Conservation (phyloP, 1,140 invertebrate species). For the Drosophila paulistorum region DNA sequence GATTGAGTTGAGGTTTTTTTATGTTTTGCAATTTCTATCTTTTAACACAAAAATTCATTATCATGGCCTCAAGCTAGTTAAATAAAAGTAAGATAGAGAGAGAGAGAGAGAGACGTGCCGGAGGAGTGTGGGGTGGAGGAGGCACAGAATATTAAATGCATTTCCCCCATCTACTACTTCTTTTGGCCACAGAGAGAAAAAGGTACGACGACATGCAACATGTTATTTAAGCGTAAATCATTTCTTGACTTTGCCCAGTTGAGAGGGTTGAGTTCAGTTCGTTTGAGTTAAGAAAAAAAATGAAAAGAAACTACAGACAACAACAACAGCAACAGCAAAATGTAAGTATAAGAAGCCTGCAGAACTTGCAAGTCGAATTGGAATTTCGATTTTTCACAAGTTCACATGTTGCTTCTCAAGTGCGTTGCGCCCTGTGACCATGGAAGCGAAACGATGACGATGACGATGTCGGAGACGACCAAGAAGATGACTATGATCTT, state of each 20-base stretch:
- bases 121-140: constrained; percentile 24
- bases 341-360: constrained; percentile 1
- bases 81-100: not conserved
- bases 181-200: not conserved
- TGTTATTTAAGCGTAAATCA: constrained; percentile 81
- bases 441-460: constrained; percentile 34
- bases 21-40: not conserved
- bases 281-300: constrained; percentile 1
- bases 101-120: not conserved
- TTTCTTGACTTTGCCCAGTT: constrained; percentile 58
- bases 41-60: constrained; percentile 54
- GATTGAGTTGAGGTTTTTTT: constrained; percentile 1
- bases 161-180: not conserved
- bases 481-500: constrained; percentile 16
- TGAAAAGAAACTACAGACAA: constrained; percentile 7
- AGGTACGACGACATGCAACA: constrained; percentile 62
- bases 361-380: constrained; percentile 57
- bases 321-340: not conserved
- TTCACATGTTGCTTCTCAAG: constrained; percentile 72
- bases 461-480: constrained; percentile 6
- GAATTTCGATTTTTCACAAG: constrained; percentile 81
- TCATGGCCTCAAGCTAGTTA: constrained; percentile 41
- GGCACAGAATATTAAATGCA: constrained; percentile 26
- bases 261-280: constrained; percentile 22
- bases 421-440: constrained; percentile 48